Evolutionary conservation across 2,113 vertebrate species (phyloP).

Genomic region (Hemiprocne comata): DNA sequence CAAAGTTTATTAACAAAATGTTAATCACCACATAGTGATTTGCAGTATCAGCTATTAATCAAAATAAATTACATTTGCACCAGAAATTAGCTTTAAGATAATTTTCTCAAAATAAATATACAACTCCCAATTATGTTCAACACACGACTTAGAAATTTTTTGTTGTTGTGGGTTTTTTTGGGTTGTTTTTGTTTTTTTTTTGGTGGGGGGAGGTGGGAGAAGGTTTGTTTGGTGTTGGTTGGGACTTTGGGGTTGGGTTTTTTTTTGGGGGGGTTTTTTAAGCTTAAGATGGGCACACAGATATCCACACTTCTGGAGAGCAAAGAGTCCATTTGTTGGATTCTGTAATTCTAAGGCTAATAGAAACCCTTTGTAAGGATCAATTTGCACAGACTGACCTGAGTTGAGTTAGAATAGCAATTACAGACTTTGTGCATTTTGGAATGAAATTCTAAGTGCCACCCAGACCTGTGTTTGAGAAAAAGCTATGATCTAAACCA

Average conservation of each 20-base stretch:
- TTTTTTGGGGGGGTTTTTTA: neutral
- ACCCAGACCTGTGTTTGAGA: neutral
- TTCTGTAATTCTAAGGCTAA: neutral
- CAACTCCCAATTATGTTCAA: neutral
- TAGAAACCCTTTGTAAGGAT: neutral
- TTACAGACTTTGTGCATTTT: neutral
- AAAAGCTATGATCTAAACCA: neutral
- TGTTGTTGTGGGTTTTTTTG: too few species aligned
- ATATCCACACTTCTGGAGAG: neutral
- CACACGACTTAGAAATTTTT: neutral
- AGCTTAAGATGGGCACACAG: neutral
- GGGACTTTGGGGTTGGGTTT: accelerated
- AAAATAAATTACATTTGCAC: neutral
- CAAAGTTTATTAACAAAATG: neutral
- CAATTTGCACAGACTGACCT: neutral
- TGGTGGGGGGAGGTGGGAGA: neutral
- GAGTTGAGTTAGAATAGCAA: neutral
- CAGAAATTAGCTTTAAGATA: neutral
- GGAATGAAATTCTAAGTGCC: neutral
- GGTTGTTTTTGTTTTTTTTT: too few species aligned
- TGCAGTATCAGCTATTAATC: neutral
- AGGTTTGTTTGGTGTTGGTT: neutral
- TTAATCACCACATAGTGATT: neutral
- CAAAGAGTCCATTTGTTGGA: neutral
- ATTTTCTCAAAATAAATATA: neutral